These are phyloP conservation scores for Liopterus haemorrhoidalis DNA, from an alignment of 2,888 invertebrate genomes.

Conservation along the genomic window DNA sequence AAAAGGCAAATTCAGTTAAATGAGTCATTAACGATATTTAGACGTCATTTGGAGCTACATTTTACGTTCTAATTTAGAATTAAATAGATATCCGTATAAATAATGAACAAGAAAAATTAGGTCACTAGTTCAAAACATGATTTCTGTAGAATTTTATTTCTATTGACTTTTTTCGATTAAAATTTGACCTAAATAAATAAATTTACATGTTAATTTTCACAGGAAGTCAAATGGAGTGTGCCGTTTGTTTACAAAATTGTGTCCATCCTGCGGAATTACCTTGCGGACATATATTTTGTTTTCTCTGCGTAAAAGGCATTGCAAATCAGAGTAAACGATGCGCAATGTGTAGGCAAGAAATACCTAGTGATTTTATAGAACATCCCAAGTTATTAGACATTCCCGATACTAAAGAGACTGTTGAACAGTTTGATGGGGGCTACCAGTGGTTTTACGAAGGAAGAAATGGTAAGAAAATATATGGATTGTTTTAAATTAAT, in stretches of 20 bases:
- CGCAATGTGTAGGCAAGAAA: conserved; percentile 87
- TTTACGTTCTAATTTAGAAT: no score
- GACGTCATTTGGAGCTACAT: no score
- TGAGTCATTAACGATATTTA: no score
- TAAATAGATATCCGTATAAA: no score
- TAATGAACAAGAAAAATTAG: no score
- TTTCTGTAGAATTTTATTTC: no score
- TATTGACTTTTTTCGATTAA: conserved; percentile 34
- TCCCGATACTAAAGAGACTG: conserved; percentile 41
- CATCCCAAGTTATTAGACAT: conserved; percentile 71
- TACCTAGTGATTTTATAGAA: conserved; percentile 82
- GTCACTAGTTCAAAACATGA: no score
- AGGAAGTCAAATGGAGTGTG: conserved; percentile 61
- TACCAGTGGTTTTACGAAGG: conserved; percentile 97
- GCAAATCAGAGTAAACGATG: conserved; percentile 81
- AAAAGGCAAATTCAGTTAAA: no score
- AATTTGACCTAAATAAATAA: no score
- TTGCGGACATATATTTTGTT: conserved; percentile 94
- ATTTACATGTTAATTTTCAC: no score
- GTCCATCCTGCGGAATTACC: conserved; percentile 90
- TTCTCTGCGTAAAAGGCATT: conserved; percentile 90
- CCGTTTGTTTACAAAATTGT: conserved; percentile 85
- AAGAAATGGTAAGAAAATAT: conserved; percentile 65
- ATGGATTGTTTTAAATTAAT: no score
- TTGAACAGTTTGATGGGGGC: conserved; percentile 55